Conservation (phyloP, 2,888 invertebrate genomes). For the Odontocolon sp. region DNA sequence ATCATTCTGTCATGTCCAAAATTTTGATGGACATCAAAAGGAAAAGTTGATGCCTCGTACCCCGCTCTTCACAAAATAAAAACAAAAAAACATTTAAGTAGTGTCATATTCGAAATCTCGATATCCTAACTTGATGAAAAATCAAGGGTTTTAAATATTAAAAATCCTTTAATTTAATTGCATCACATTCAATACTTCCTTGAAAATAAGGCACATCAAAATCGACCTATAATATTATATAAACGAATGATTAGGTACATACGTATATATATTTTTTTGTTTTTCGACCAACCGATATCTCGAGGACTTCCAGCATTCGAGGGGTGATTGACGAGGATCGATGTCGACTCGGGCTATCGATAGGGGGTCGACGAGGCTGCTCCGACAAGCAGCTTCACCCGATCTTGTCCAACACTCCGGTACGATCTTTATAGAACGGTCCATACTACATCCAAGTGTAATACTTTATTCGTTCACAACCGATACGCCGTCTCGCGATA, state of each 20-base stretch:
- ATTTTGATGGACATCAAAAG: slow-evolving; percentile 1
- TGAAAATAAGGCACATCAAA: not conserved
- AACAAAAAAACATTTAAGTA: no score
- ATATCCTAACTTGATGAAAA: no score
- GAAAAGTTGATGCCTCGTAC: no score
- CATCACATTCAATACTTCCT: no score
- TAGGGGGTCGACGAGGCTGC: slow-evolving; percentile 64
- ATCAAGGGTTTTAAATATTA: no score
- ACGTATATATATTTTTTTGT: slow-evolving; percentile 1
- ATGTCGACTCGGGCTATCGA: slow-evolving; percentile 68
- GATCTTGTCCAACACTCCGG: slow-evolving; percentile 1
- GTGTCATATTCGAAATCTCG: no score
- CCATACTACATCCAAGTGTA: not conserved
- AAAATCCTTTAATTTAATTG: no score
- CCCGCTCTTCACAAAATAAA: no score
- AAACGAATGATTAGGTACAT: slow-evolving; percentile 1
- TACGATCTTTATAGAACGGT: not conserved
- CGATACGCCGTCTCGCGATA: not conserved
- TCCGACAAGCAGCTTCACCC: slow-evolving; percentile 1
- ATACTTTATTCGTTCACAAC: slow-evolving; percentile 23
- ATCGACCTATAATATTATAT: not conserved
- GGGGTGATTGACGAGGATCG: slow-evolving; percentile 65
- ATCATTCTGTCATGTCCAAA: not conserved
- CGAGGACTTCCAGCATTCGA: slow-evolving; percentile 19
- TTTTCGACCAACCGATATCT: not conserved